A percentile compares a stretch with the other conserved stretches of the same genome.
phyloP scores from a whole-genome alignment of 2,797 vertebrate genomes.

The Poeciliopsis presidionis region DNA sequence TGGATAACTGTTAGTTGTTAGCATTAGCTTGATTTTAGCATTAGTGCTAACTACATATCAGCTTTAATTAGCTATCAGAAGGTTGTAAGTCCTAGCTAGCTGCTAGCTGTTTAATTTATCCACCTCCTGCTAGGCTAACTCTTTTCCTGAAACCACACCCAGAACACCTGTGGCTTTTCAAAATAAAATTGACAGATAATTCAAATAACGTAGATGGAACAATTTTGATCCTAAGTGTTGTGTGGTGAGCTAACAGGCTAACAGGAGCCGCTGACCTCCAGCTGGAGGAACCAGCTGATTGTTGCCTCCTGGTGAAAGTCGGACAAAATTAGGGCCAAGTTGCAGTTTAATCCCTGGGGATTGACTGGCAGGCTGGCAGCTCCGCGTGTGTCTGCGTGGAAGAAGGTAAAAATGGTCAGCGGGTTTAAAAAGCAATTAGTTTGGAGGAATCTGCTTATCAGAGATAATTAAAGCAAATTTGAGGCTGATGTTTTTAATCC shows the following conservation, averaged over 20 bases:
- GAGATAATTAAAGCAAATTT: constrained; percentile 69
- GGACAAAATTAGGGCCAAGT: constrained; percentile 58
- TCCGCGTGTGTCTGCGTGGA: constrained; percentile 10
- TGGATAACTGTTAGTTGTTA: neutral
- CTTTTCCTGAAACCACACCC: neutral
- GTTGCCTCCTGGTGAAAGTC: constrained; percentile 40
- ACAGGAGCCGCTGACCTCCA: neutral
- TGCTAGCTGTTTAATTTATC: neutral
- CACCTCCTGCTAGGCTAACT: neutral
- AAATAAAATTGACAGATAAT: neutral
- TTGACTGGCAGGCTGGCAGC: constrained; percentile 34
- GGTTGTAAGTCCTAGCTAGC: neutral
- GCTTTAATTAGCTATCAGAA: neutral
- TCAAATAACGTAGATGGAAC: neutral
- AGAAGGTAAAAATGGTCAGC: constrained; percentile 55
- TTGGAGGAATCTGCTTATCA: constrained; percentile 67
- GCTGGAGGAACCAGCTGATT: neutral
- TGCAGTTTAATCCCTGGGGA: constrained; percentile 52
- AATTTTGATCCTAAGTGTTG: neutral
- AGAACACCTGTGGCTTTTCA: neutral
- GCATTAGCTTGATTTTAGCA: neutral
- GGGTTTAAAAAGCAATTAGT: constrained; percentile 70
- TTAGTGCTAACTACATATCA: neutral
- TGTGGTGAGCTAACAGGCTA: neutral
- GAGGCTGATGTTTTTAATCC: constrained; percentile 27